Conservation (phyloP, 2,113 vertebrate species). For the Anhinga rufa region DNA sequence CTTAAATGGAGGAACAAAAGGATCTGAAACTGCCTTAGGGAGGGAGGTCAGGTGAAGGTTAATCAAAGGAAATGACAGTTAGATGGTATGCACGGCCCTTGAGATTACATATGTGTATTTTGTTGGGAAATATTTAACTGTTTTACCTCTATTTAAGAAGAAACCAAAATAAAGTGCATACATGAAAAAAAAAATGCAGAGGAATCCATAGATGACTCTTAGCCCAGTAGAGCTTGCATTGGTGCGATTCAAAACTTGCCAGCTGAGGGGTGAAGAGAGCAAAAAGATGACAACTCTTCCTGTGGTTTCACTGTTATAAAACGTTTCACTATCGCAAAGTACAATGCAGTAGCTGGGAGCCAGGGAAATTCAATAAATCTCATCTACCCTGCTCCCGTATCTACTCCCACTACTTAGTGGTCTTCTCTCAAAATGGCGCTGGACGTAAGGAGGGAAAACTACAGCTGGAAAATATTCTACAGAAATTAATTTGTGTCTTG, state of each 20-base stretch:
- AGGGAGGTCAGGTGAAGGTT: slow-evolving; percentile 72
- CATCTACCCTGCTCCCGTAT: background rate
- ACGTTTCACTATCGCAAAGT: background rate
- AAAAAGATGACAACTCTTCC: background rate
- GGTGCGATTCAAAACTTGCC: background rate
- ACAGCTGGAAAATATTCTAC: background rate
- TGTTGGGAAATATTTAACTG: slow-evolving; percentile 43
- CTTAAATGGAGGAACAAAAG: slow-evolving; percentile 41
- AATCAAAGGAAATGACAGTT: slow-evolving; percentile 78
- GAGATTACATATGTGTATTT: background rate
- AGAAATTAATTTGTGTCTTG: background rate
- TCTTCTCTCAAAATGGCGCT: background rate
- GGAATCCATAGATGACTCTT: background rate
- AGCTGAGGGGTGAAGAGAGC: background rate
- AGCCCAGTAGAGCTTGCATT: fast-evolving
- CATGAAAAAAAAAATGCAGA: background rate
- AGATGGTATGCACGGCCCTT: slow-evolving; percentile 60
- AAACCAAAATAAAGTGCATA: background rate
- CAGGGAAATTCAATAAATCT: background rate
- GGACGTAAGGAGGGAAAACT: background rate
- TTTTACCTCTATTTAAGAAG: slow-evolving; percentile 22
- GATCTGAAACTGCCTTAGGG: slow-evolving; percentile 45
- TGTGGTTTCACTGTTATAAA: background rate
- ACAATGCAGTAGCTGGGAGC: background rate
- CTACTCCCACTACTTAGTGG: background rate